These are phyloP conservation scores for Oceanites oceanicus DNA, from an alignment of 2,113 vertebrate genomes.

Conservation along the genomic window DNA sequence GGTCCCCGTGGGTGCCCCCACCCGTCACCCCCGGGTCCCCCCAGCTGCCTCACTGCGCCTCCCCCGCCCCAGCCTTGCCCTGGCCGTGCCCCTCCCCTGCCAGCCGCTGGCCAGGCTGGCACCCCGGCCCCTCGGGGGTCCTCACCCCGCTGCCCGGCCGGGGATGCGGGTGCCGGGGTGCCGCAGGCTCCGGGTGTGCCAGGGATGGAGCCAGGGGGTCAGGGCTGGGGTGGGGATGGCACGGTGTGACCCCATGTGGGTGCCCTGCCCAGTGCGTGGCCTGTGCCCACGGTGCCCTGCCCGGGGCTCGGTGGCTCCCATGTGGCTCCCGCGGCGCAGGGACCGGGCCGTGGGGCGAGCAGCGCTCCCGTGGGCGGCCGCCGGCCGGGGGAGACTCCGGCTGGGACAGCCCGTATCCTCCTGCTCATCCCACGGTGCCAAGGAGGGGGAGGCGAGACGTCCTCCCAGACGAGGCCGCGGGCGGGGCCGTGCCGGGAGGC, in stretches of 20 bases:
- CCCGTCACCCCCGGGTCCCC: too few species aligned
- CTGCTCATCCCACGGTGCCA: background rate
- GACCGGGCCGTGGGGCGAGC: background rate
- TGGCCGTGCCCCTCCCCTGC: too few species aligned
- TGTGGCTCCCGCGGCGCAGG: fast-evolving
- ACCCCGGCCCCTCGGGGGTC: background rate
- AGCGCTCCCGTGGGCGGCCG: background rate
- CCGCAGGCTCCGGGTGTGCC: too few species aligned
- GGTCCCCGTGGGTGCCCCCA: too few species aligned
- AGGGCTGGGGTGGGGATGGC: too few species aligned
- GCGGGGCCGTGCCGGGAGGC: background rate
- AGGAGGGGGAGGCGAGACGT: background rate
- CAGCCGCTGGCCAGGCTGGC: too few species aligned
- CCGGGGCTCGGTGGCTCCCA: background rate
- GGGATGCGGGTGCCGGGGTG: background rate
- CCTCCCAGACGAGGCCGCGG: background rate
- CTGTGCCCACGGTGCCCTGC: background rate
- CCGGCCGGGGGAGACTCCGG: background rate
- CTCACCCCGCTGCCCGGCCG: background rate
- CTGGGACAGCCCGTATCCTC: background rate
- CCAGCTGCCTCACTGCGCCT: too few species aligned
- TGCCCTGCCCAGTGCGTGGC: too few species aligned
- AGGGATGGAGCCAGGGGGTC: too few species aligned
- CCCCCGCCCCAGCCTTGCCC: too few species aligned
- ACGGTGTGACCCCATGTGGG: background rate